phyloP scores from a whole-genome alignment of 1,140 invertebrate species.

The Heliconius himera region DNA sequence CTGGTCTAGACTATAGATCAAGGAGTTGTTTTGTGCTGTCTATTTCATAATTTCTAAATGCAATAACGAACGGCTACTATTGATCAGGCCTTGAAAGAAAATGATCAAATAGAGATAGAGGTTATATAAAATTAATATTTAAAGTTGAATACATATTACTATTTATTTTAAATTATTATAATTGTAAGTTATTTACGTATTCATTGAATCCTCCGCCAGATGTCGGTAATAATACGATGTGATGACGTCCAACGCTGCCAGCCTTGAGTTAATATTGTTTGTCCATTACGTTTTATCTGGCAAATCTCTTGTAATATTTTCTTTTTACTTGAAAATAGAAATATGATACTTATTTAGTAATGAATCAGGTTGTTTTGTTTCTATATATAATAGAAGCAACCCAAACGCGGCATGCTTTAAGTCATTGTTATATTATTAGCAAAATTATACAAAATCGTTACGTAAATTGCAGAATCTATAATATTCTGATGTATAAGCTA shows the following conservation, averaged over 20 bases:
- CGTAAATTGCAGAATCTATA: too few relatives aligned
- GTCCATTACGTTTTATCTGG: conserved; percentile 1
- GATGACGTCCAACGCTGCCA: neutral
- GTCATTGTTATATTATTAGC: too few relatives aligned
- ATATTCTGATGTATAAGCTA: too few relatives aligned
- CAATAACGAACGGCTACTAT: too few relatives aligned
- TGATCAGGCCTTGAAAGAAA: too few relatives aligned
- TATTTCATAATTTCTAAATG: too few relatives aligned
- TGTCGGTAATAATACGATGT: neutral
- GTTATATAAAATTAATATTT: too few relatives aligned
- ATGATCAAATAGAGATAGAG: too few relatives aligned
- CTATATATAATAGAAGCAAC: neutral
- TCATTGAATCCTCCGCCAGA: neutral
- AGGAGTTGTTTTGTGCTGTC: too few relatives aligned
- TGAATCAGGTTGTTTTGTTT: neutral
- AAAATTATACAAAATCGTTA: too few relatives aligned
- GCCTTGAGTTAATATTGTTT: conserved; percentile 10
- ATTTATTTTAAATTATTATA: neutral
- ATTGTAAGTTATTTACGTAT: neutral
- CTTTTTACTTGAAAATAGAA: neutral
- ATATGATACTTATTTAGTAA: neutral
- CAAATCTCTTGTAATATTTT: neutral
- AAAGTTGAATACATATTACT: too few relatives aligned
- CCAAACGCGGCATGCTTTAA: too few relatives aligned
- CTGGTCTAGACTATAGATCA: neutral